Evolutionary conservation across 2,797 vertebrate genomes (phyloP).

Genomic region (Ctenopoma kingsleyae): DNA sequence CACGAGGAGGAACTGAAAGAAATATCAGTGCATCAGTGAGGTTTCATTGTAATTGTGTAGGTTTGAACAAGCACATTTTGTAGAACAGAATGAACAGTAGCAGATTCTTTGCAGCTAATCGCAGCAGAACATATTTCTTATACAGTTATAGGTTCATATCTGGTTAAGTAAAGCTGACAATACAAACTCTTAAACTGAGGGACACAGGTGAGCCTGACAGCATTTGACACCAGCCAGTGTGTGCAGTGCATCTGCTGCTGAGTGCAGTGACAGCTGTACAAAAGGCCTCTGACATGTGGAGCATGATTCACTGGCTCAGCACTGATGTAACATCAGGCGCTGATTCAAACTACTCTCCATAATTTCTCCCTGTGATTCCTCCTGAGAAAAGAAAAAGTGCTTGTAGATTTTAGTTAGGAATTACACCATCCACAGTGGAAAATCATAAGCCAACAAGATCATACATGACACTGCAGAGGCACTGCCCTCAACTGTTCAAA

Average conservation of each 20-base stretch:
- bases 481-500: slow-evolving; percentile 46
- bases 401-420: slow-evolving; percentile 27
- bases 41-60: background rate
- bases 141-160: background rate
- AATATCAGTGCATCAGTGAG: background rate
- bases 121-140: background rate
- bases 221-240: slow-evolving; percentile 39
- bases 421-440: slow-evolving; percentile 44
- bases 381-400: slow-evolving; percentile 7
- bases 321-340: slow-evolving; percentile 54
- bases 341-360: slow-evolving; percentile 43
- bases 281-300: slow-evolving; percentile 57
- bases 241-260: slow-evolving; percentile 55
- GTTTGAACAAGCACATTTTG: background rate
- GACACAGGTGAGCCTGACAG: slow-evolving; percentile 75
- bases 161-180: background rate
- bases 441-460: slow-evolving; percentile 44
- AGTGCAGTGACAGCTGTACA: slow-evolving; percentile 70
- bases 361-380: slow-evolving; percentile 26
- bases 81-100: too few relatives aligned
- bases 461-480: slow-evolving; percentile 11
- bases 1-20: slow-evolving; percentile 14
- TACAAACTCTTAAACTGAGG: slow-evolving; percentile 37
- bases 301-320: slow-evolving; percentile 35
- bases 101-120: background rate